Base-by-base conservation (phyloP, 1,140 invertebrate genomes). In the Cheumatopsyche charites region DNA sequence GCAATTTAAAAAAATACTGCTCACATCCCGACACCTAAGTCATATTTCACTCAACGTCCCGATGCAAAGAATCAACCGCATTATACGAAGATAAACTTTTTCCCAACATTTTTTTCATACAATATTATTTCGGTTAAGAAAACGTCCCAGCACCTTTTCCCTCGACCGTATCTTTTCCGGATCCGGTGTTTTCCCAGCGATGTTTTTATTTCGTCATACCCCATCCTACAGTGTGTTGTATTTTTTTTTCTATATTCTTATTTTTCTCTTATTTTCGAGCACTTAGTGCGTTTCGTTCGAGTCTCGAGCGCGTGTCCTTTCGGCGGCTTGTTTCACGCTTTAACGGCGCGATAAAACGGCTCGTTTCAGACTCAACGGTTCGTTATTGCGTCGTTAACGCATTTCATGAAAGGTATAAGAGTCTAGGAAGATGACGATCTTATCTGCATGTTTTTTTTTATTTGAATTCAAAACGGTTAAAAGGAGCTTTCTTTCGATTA, bases 271-370 rank as follows among this genome's bases (percentile, higher is more conserved):
- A 7, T n/a, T n/a, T n/a, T n/a, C 43, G 43, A 2, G 2, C 43
- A 47, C 43, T 4, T 47, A 47, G 4, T 15, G 13, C 9, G 3
- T 36, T 36, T 36, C 25, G 23, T 58, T 17, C 55, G 55, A 58
- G 13, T 58, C 11, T 17, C 55, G 55, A 58, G 13, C 25, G 2
- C 21, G 11, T 25, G 19, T 36, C 55, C 21, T 58, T 58, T 58
- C 55, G 7, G 19, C 21, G 55, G 55, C 55, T 58, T 58, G 55
- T 58, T 58, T 58, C 21, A 58, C 21, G 55, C 55, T 58, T 36
- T 26, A 58, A 58, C 21, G 55, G 55, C 21, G 55, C 55, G 55
- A 58, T 58, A 58, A 58, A 58, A 58, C 55, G 55, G 19, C 29
- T 36, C 21, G 55, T n/a, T 5, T 21, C 12, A 1, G 3, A 36